Evolutionary conservation across 2,113 vertebrate genomes (phyloP).

Genomic region (Colossoma macropomum): DNA sequence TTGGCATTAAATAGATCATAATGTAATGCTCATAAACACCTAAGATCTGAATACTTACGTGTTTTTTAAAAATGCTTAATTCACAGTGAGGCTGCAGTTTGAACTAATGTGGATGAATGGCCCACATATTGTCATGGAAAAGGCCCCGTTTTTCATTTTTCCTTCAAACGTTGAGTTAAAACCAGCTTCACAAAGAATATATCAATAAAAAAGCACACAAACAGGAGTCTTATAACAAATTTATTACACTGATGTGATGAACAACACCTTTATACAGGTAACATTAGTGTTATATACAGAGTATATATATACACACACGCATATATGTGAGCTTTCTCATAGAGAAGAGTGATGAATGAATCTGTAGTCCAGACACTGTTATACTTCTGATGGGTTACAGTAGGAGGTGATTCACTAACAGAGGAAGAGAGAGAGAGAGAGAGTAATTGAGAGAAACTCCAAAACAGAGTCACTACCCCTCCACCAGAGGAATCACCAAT

Average conservation of each 20-base stretch:
- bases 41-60: too few relatives aligned
- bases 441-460: too few relatives aligned
- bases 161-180: too few relatives aligned
- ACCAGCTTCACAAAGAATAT: not conserved
- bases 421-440: not conserved
- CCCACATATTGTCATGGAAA: too few relatives aligned
- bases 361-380: not conserved
- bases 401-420: not conserved
- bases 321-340: not conserved
- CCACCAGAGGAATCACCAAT: not conserved
- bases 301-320: not conserved
- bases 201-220: not conserved
- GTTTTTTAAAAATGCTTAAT: too few relatives aligned
- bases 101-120: too few relatives aligned
- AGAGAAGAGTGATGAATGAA: not conserved
- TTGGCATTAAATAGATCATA: too few relatives aligned
- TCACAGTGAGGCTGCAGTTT: too few relatives aligned
- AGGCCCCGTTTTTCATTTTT: too few relatives aligned
- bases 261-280: not conserved
- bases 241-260: not conserved
- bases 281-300: not conserved
- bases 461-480: too few relatives aligned
- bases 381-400: not conserved
- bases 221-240: not conserved
- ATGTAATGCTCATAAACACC: too few relatives aligned